phyloP scores from a whole-genome alignment of 1,140 invertebrate species.

The Uloborus diversus region DNA sequence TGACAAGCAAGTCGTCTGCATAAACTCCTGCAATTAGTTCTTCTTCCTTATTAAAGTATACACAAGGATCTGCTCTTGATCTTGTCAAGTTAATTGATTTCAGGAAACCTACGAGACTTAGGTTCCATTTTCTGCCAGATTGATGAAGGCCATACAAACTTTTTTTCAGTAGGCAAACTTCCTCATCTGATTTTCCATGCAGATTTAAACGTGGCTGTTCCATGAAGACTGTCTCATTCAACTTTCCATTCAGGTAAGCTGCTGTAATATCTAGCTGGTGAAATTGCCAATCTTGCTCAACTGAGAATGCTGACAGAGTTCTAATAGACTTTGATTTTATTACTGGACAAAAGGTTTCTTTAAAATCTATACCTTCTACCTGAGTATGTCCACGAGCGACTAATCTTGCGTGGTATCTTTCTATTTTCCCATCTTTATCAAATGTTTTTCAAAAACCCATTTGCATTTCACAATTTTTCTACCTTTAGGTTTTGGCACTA shows the following conservation, averaged over 20 bases:
- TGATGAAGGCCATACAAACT: not conserved
- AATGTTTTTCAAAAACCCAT: slow-evolving; percentile 33
- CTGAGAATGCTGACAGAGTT: slow-evolving; percentile 50
- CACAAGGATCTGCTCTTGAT: slow-evolving; percentile 3
- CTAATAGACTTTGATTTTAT: slow-evolving; percentile 17
- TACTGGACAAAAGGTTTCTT: slow-evolving; percentile 16
- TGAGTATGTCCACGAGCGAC: slow-evolving; percentile 23
- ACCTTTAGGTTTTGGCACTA: not conserved
- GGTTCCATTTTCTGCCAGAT: not conserved
- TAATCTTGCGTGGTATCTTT: slow-evolving; percentile 19
- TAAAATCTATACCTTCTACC: slow-evolving; percentile 31
- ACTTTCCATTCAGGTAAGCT: slow-evolving; percentile 64
- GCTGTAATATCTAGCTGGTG: slow-evolving; percentile 59
- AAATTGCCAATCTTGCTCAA: not conserved
- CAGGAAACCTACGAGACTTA: not conserved
- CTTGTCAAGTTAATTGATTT: not conserved
- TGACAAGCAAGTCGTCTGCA: slow-evolving; percentile 6
- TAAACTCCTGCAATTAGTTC: not conserved
- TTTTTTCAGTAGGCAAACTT: slow-evolving; percentile 6
- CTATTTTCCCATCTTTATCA: slow-evolving; percentile 33
- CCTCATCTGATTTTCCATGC: not conserved
- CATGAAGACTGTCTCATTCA: slow-evolving; percentile 63
- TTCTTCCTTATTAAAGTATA: not conserved
- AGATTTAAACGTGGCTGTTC: slow-evolving; percentile 55
- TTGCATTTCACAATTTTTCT: slow-evolving; percentile 6